phyloP scores from a whole-genome alignment of 2,113 vertebrate genomes.

The Cyprinodon brontotheroides region DNA sequence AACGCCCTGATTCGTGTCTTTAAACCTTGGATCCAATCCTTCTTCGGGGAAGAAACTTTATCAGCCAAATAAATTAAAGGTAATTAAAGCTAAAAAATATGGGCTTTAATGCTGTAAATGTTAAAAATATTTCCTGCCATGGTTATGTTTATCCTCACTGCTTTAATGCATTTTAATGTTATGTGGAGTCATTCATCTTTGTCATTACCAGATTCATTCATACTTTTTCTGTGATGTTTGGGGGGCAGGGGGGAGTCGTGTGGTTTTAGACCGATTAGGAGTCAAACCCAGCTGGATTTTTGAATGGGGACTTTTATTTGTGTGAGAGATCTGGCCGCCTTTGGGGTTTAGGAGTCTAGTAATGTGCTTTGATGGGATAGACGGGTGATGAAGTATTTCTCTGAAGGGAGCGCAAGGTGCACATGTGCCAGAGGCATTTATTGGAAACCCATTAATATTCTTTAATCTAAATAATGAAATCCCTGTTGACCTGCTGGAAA shows the following conservation, averaged over 20 bases:
- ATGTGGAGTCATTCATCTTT: not conserved
- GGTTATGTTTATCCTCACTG: slow-evolving; percentile 1
- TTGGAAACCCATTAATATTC: not conserved
- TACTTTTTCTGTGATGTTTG: not conserved
- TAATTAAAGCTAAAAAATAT: slow-evolving; percentile 55
- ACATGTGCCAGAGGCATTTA: slow-evolving; percentile 32
- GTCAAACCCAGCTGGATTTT: slow-evolving; percentile 35
- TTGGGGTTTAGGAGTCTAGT: slow-evolving; percentile 12
- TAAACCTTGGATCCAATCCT: slow-evolving; percentile 30
- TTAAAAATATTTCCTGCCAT: slow-evolving; percentile 57
- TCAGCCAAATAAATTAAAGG: slow-evolving; percentile 21
- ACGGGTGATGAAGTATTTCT: slow-evolving; percentile 26
- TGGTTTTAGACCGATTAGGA: slow-evolving; percentile 33
- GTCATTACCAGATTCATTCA: not conserved
- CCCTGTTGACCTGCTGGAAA: not conserved
- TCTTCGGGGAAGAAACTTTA: slow-evolving; percentile 29
- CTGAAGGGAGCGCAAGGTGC: slow-evolving; percentile 1
- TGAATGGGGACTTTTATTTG: slow-evolving; percentile 59
- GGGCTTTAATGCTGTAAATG: slow-evolving; percentile 16
- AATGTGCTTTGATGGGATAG: slow-evolving; percentile 43
- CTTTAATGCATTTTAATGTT: no score
- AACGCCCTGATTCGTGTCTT: slow-evolving; percentile 31
- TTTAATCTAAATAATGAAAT: not conserved
- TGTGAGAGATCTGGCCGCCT: slow-evolving; percentile 47
- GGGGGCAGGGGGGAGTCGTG: slow-evolving; percentile 36